Conservation (phyloP, 2,888 invertebrate species). For the Lacanobia oleracea region DNA sequence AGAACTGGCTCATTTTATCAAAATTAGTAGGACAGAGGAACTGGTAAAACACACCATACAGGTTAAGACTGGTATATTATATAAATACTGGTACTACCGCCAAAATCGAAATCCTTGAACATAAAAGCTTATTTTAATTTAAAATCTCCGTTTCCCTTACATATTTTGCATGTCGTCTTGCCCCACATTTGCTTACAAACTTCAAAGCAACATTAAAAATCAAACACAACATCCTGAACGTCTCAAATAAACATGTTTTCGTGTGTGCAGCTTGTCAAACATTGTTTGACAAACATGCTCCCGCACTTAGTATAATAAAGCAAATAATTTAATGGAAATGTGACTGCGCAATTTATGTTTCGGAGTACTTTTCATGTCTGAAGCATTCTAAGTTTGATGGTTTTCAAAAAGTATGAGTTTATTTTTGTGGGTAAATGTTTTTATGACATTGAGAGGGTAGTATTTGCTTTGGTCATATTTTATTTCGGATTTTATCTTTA, state of each 20-base stretch:
- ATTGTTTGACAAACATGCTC: slow-evolving; percentile 58
- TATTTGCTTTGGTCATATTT: not conserved
- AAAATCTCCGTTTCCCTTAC: not conserved
- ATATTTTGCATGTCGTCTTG: slow-evolving; percentile 4
- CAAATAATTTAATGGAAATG: slow-evolving; percentile 58
- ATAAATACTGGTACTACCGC: no score
- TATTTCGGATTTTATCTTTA: not conserved
- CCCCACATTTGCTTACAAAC: not conserved
- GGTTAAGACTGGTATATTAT: no score
- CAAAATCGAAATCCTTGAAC: not conserved
- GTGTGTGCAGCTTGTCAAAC: slow-evolving; percentile 49
- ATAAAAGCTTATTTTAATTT: not conserved
- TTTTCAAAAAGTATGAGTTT: slow-evolving; percentile 19
- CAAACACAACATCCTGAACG: slow-evolving; percentile 19
- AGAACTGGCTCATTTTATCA: no score
- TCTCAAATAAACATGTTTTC: slow-evolving; percentile 48
- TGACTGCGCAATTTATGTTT: slow-evolving; percentile 49
- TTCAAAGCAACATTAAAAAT: slow-evolving; percentile 30
- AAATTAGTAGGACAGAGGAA: no score
- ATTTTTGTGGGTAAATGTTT: not conserved
- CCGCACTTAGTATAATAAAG: slow-evolving; percentile 50
- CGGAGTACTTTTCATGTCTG: slow-evolving; percentile 22
- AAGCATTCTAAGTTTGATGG: slow-evolving; percentile 17
- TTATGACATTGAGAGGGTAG: not conserved
- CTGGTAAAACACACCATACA: no score